These are phyloP conservation scores for Pristionchus entomophagus DNA, from an alignment of 2,888 invertebrate genomes.

Conservation along the genomic window DNA sequence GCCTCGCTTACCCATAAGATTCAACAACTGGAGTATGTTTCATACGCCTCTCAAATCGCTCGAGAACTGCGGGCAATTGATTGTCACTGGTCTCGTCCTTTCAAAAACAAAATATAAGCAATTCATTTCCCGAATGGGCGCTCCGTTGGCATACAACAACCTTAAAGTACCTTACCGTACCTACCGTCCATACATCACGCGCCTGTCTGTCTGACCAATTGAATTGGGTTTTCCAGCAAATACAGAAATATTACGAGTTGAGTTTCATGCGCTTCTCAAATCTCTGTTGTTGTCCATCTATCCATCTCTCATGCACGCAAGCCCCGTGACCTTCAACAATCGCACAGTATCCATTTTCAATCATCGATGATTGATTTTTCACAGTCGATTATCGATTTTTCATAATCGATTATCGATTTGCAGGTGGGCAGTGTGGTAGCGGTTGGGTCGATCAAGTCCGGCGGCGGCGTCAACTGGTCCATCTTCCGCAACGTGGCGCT, in stretches of 20 bases:
- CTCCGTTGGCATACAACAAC: background rate
- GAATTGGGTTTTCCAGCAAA: too few relatives aligned
- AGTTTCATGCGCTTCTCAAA: too few relatives aligned
- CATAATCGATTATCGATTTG: background rate
- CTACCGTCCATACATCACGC: background rate
- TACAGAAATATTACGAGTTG: too few relatives aligned
- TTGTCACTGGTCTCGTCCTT: too few relatives aligned
- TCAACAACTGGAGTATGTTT: background rate
- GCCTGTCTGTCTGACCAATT: too few relatives aligned
- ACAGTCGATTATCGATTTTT: background rate
- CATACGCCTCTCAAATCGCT: background rate
- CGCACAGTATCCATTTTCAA: background rate
- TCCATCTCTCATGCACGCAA: too few relatives aligned
- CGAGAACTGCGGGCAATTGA: too few relatives aligned
- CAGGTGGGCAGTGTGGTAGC: conserved; percentile 90
- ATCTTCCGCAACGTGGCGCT: conserved; percentile 90
- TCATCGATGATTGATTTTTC: background rate
- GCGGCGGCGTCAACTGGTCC: conserved; percentile 80
- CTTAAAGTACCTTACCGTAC: background rate
- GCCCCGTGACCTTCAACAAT: background rate
- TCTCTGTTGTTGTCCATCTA: too few relatives aligned
- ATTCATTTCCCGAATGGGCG: background rate
- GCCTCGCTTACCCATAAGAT: too few relatives aligned
- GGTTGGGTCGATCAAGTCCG: conserved; percentile 87
- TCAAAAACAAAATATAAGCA: too few relatives aligned